Base-by-base conservation (phyloP, 2,888 invertebrate genomes). In the Osmoderma eremita region DNA sequence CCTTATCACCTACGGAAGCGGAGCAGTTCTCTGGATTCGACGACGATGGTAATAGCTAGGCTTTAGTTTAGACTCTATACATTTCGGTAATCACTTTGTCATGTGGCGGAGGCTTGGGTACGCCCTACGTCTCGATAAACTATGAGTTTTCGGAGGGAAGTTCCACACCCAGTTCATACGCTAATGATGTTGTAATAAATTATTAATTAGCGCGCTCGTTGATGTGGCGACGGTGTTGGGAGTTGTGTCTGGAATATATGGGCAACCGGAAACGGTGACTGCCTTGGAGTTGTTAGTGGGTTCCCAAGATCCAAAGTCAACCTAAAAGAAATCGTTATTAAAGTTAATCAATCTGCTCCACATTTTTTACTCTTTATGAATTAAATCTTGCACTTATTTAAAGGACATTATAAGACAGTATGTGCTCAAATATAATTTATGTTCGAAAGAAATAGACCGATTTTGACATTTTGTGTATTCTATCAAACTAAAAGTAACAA, bases 131-230 rank as follows among this genome's bases (percentile, higher is more conserved):
- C 45, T 38, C 17, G 24, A 30, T 58, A 61, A 61, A 61, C 17
- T 17, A n/a, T 12, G 45, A 30, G 24, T 61, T 22, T 30, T 61
- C 45, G 45, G 41, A 30, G 30, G 13, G 41, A 61, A 61, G 48
- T 45, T 45, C 45, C 58, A 12, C 45, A 42, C 42, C 24, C 22
- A 41, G 53, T 51, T 64, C 51, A 15, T 42, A 12, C 53, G 42
- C 64, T 64, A 64, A 64, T 64, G 64, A 53, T 64, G 64, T 51
- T 53, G 64, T 64, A 64, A 64, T 64, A 64, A 42, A 64, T 64
- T 45, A 64, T 64, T 64, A 64, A 64, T 64, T 64, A 64, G 24
- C 17, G 12, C 13, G 12, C 12, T 15, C 48, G 58, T 61, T 17
- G 58, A 45, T 61, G 58, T 24, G 58, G 48, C 2, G 41, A 38